phyloP scores from a whole-genome alignment of 2,113 vertebrate species.

The Misgurnus mizolepis region DNA sequence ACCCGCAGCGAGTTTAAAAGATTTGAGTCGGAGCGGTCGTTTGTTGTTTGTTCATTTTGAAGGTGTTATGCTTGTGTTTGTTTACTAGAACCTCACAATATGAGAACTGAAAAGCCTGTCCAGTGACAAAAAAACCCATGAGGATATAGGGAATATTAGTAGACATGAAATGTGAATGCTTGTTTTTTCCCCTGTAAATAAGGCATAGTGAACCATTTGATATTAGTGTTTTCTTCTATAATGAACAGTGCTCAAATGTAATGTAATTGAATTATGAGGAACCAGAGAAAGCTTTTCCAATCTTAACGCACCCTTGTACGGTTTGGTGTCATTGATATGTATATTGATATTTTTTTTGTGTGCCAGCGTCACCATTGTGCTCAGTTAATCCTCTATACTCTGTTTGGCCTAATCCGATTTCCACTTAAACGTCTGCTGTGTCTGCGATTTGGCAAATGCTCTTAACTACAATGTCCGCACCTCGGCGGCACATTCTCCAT shows the following conservation, averaged over 20 bases:
- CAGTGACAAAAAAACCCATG: conserved; percentile 19
- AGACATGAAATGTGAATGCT: conserved; percentile 1
- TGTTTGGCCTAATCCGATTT: not conserved
- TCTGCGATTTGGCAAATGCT: not conserved
- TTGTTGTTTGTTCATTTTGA: conserved; percentile 28
- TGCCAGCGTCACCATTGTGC: not conserved
- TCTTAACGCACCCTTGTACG: not conserved
- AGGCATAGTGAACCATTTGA: conserved; percentile 2
- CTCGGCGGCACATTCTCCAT: not conserved
- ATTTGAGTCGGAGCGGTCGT: conserved; percentile 3
- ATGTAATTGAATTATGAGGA: conserved; percentile 26
- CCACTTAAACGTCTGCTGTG: not conserved
- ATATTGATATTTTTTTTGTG: not conserved
- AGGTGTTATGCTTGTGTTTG: conserved; percentile 21
- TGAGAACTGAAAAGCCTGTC: conserved; percentile 24
- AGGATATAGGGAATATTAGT: conserved; percentile 29
- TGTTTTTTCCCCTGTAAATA: not conserved
- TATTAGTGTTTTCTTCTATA: not conserved
- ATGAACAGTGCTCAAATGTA: not conserved
- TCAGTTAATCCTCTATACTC: not conserved
- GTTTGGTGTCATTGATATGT: not conserved
- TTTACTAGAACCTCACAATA: conserved; percentile 29
- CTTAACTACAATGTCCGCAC: not conserved
- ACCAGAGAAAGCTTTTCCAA: not conserved
- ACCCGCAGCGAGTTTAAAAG: conserved; percentile 26